These are phyloP conservation scores for Melanerpes formicivorus DNA, from an alignment of 2,113 vertebrate species.

Conservation along the genomic window DNA sequence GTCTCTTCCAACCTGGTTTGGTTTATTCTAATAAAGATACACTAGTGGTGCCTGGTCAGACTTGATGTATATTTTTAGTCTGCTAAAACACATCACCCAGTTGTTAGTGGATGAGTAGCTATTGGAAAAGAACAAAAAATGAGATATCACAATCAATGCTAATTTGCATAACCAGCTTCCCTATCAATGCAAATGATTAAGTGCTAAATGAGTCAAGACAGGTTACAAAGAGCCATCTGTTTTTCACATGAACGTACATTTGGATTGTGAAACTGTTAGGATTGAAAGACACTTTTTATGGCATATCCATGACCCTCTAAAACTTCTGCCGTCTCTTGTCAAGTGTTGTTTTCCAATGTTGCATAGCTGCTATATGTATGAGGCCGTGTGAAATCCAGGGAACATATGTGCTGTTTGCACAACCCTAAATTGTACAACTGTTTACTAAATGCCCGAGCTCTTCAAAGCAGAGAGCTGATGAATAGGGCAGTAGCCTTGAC, in stretches of 20 bases:
- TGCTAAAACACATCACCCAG: not conserved
- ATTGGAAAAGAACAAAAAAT: slow-evolving; percentile 23
- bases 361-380: not conserved
- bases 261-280: slow-evolving; percentile 7
- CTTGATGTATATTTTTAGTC: not conserved
- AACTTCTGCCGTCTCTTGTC: slow-evolving; percentile 26
- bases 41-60: not conserved
- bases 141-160: not conserved
- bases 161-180: not conserved
- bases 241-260: slow-evolving; percentile 32
- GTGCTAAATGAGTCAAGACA: slow-evolving; percentile 5
- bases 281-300: not conserved
- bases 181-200: slow-evolving; percentile 12
- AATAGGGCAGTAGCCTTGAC: slow-evolving; percentile 44
- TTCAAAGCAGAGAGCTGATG: slow-evolving; percentile 46
- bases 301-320: not conserved
- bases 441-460: slow-evolving; percentile 49
- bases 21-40: too few species aligned
- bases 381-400: slow-evolving; percentile 12
- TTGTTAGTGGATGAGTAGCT: not conserved
- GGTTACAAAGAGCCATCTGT: not conserved
- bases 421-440: slow-evolving; percentile 10
- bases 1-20: too few species aligned
- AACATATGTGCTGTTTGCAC: slow-evolving; percentile 36
- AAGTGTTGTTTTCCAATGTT: not conserved